Evolutionary conservation across 2,113 vertebrate genomes (phyloP).

Genomic region (Channa argus): DNA sequence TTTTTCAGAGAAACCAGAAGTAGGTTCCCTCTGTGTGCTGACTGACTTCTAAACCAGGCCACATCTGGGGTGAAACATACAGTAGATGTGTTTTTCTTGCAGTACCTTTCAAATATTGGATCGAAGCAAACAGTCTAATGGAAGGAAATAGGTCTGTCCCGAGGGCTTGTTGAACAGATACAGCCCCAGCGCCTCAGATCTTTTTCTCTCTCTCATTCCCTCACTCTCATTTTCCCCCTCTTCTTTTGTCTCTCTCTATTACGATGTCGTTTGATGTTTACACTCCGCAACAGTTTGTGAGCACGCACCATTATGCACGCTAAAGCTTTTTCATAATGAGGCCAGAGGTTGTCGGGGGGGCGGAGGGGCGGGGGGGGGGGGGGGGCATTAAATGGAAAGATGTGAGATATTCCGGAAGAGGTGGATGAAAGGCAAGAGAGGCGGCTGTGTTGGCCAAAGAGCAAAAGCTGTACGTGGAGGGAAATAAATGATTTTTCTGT

Average conservation of each 20-base stretch:
- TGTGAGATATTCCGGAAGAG: constrained; percentile 48
- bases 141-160: constrained; percentile 76
- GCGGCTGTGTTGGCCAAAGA: constrained; percentile 9
- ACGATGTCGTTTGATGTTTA: constrained; percentile 56
- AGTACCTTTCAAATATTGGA: constrained; percentile 73
- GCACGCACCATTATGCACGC: constrained; percentile 35
- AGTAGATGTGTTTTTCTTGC: constrained; percentile 61
- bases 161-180: constrained; percentile 57
- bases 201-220: constrained; percentile 30
- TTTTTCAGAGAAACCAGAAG: too few relatives aligned
- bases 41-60: too few relatives aligned
- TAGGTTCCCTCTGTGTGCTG: too few relatives aligned
- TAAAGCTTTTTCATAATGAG: constrained; percentile 60
- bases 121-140: constrained; percentile 77
- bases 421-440: constrained; percentile 21
- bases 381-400: constrained; percentile 51
- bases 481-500: constrained; percentile 13
- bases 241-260: constrained; percentile 46
- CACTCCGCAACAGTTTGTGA: constrained; percentile 37
- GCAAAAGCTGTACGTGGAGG: neutral
- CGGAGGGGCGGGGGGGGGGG: neutral
- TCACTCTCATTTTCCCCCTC: constrained; percentile 26
- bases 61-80: neutral
- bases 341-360: constrained; percentile 30
- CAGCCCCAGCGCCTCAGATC: constrained; percentile 43